Evolutionary conservation across 2,888 invertebrate species (phyloP).

Genomic region (Pyralis farinalis): DNA sequence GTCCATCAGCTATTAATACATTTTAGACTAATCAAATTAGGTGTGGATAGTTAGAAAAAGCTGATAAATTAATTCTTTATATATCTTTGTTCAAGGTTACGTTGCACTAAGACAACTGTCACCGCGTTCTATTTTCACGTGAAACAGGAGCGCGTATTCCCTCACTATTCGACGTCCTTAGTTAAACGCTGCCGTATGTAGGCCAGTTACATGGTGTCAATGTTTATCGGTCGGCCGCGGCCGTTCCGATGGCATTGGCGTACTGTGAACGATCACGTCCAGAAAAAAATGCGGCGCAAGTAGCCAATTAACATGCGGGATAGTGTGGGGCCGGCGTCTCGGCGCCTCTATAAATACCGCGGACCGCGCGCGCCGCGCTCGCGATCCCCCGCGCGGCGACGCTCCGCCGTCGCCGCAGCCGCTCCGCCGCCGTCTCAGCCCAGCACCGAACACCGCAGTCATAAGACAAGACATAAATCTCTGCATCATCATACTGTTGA

Average conservation of each 20-base stretch:
- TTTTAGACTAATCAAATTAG: no score
- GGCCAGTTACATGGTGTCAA: conserved; percentile 72
- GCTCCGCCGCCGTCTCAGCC: conserved; percentile 46
- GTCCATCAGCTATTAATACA: no score
- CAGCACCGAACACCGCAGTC: conserved; percentile 39
- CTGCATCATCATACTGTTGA: conserved; percentile 38
- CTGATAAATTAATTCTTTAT: no score
- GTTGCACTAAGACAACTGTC: conserved; percentile 26
- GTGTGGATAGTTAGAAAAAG: no score
- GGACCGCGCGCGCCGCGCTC: conserved; percentile 27
- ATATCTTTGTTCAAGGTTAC: background rate
- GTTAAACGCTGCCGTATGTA: conserved; percentile 48
- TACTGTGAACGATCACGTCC: conserved; percentile 60
- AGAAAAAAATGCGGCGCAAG: conserved; percentile 72
- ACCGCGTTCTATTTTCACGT: conserved; percentile 36
- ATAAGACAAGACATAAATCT: conserved; percentile 46
- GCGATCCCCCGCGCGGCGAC: conserved; percentile 25
- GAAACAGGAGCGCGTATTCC: conserved; percentile 22
- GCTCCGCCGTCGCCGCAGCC: conserved; percentile 31
- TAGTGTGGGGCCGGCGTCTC: conserved; percentile 71
- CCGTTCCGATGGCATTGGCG: conserved; percentile 62
- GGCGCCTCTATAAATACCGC: conserved; percentile 72
- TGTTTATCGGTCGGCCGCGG: conserved; percentile 67
- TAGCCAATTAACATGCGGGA: conserved; percentile 73
- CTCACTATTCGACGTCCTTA: conserved; percentile 33